Evolutionary conservation across 1,140 invertebrate species (phyloP).

Genomic region (Zaprionus africanus): DNA sequence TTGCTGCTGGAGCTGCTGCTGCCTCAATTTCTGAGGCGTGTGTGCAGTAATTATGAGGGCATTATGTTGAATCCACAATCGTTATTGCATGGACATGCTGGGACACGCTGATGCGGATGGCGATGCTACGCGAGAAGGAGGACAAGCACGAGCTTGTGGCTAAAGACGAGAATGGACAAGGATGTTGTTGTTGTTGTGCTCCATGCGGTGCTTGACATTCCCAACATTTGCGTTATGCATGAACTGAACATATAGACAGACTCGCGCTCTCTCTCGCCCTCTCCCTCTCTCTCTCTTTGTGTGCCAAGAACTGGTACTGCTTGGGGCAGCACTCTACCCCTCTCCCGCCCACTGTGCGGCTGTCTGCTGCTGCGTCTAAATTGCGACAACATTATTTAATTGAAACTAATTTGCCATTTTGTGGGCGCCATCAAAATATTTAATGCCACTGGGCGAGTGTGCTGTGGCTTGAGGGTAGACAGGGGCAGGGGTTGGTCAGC

Average conservation of each 20-base stretch:
- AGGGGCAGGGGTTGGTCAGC: neutral
- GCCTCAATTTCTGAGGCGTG: slow-evolving; percentile 46
- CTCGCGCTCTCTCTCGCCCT: neutral
- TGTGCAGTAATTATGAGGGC: slow-evolving; percentile 81
- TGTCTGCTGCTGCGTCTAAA: slow-evolving; percentile 52
- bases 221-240: slow-evolving; percentile 76
- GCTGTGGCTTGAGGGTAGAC: neutral
- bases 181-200: slow-evolving; percentile 26
- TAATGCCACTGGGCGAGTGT: slow-evolving; percentile 31
- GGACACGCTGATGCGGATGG: slow-evolving; percentile 30
- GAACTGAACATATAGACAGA: slow-evolving; percentile 41
- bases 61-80: slow-evolving; percentile 81
- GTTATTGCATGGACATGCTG: slow-evolving; percentile 82
- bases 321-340: neutral
- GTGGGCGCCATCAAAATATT: slow-evolving; percentile 64
- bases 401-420: slow-evolving; percentile 83
- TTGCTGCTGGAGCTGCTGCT: neutral
- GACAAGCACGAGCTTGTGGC: slow-evolving; percentile 1
- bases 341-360: slow-evolving; percentile 1
- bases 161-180: slow-evolving; percentile 36
- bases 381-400: slow-evolving; percentile 80
- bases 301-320: slow-evolving; percentile 5
- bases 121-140: slow-evolving; percentile 13
- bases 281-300: neutral
- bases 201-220: slow-evolving; percentile 54